Base-by-base conservation (phyloP, 2,888 invertebrate genomes). In the Drosophila picticornis region DNA sequence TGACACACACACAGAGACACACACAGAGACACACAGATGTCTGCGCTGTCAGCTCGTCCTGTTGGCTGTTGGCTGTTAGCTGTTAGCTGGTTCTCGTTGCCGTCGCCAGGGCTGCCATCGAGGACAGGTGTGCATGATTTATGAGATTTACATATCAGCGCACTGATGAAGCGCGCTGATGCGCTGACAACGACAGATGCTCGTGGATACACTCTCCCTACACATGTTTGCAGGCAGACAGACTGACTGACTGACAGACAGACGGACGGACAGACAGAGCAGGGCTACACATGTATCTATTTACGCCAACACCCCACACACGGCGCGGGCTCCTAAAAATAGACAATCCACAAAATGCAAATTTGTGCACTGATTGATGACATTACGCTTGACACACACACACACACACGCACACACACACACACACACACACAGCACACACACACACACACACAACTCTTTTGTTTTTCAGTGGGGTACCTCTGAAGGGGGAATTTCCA, bases 71-170 rank as follows among this genome's bases (percentile, higher is more conserved):
- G 27, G 38, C 56, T 56, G 56, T 57, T 36, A 36, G 38, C 67
- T 51, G 52, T 57, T 55, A 36, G 38, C 56, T 56, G 56, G 56
- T 56, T 46, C 56, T n/a, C 27, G 22, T 25, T 56, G 32, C 63
- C 66, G 71, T 43, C 68, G 69, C 38, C 75, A 51, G 50, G 50
- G 40, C 67, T 83, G 78, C 83, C 80, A 78, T 79, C 77, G 88
- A 62, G 83, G 84, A 87, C 91, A 92, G 91, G 91, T 91, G 91
- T 92, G 84, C 91, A 91, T 91, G 91, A 91, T 91, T 92, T 92
- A 92, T 92, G 92, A 88, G 81, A 88, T 89, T 88, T 88, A 91
- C 88, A 91, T 91, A 88, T 86, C 90, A 90, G 78, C 84, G 79
- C 77, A 72, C 90, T 80, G 90, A 90, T 87, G 90, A 90, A 87